phyloP scores from a whole-genome alignment of 1,140 invertebrate species.

The Papilio machaon region DNA sequence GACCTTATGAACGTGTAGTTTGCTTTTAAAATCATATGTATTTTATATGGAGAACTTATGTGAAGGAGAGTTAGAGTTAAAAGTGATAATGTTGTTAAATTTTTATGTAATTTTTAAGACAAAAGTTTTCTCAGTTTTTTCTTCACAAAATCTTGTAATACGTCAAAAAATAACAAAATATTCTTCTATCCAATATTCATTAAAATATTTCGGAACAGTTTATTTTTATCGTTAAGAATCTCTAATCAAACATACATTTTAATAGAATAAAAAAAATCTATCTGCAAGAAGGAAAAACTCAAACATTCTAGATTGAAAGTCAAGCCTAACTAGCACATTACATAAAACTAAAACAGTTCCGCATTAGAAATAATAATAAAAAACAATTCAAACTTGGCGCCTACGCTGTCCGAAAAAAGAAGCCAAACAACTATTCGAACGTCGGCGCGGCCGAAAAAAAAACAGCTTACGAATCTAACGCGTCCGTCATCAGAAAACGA shows the following conservation, averaged over 20 bases:
- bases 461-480: constrained; percentile 45
- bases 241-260: not conserved
- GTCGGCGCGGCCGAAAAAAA: constrained; percentile 40
- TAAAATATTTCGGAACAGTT: no score
- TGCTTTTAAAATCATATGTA: not conserved
- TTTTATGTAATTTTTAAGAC: no score
- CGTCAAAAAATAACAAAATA: no score
- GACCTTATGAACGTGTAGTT: not conserved
- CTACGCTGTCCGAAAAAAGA: constrained; percentile 20
- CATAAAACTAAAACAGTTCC: not conserved
- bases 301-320: no score
- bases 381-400: constrained; percentile 29
- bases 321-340: not conserved
- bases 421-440: constrained; percentile 34
- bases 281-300: no score
- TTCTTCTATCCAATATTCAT: no score
- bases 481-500: constrained; percentile 56
- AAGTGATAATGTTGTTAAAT: no score
- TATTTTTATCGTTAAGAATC: no score
- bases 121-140: no score
- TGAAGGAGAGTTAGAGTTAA: not conserved
- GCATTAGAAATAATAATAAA: constrained; percentile 2
- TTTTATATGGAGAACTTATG: not conserved
- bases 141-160: no score
- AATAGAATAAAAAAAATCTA: not conserved